Evolutionary conservation across 2,888 invertebrate genomes (phyloP), one percentile per base, ranked within the genome.

Genomic region (Hydrotaea cyrtoneurina): DNA sequence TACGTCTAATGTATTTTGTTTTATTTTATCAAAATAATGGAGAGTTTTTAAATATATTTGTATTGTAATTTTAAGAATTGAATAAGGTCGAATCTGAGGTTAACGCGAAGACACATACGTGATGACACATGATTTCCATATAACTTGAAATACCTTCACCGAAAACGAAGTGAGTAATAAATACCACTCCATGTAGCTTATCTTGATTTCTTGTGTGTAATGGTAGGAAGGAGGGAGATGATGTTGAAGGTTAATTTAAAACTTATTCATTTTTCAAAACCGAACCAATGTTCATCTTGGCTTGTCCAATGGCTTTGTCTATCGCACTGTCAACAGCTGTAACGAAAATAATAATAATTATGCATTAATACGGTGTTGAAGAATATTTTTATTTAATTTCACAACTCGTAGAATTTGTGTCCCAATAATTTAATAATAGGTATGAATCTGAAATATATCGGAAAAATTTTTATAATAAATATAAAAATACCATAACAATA

Each of bases 281-380:
- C 59, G 85, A 87, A 19, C 85, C 87, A 31, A 89, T 80, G 50
- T 89, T 86, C 50, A 89, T 87, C 85, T 90, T 90, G 46, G 91
- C 91, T 86, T 90, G 92, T 57, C 87, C 89, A 21, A 91, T 86
- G 80, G 91, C 88, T 64, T 91, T 90, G 80, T 92, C 91, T 62
- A 92, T 86, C 46, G 91, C 88, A 66, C 89, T 90, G 83, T 92
- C 92, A 69, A 92, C 92, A 79, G 90, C 92, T 92, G 76, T 8
- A 88, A 88, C 26, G 17, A 55, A 0, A 85, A 69, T 78, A 80
- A 74, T 64, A 36, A 66, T 26, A 39, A 31, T 78, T 50, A 55
- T 31, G 4, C 17, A 64, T 46, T 36, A 57, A 39, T n/a, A n/a
- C n/a, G n/a, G n/a, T n/a, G n/a, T n/a, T n/a, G n/a, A n/a, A n/a